A percentile compares a stretch with the other conserved stretches of the same genome.
These are phyloP conservation scores for Drosophila tsacasi DNA, from an alignment of 1,140 invertebrate genomes.

Conservation along the genomic window DNA sequence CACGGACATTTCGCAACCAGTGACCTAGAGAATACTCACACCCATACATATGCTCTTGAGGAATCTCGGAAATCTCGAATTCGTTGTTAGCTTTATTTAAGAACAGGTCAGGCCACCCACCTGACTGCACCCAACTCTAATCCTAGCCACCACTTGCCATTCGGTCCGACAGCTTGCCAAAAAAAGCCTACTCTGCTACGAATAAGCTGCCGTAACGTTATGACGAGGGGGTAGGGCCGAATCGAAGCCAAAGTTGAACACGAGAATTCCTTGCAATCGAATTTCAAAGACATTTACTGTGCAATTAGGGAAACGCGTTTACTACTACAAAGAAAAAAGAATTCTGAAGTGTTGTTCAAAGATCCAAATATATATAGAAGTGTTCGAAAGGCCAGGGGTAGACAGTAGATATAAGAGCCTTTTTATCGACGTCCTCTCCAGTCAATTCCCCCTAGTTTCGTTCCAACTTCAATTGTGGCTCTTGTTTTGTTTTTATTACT, in stretches of 20 bases:
- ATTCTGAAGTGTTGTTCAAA: conserved; percentile 77
- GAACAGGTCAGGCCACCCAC: conserved; percentile 19
- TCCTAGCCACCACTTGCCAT: conserved; percentile 47
- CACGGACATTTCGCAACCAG: conserved; percentile 74
- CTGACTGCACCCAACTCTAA: conserved; percentile 38
- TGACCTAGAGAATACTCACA: conserved; percentile 81
- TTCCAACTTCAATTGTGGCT: conserved; percentile 50
- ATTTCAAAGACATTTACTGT: conserved; percentile 71
- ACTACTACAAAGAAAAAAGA: conserved; percentile 39
- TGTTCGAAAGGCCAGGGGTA: conserved; percentile 23
- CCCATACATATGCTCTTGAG: conserved; percentile 65
- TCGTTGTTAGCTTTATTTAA: conserved; percentile 67
- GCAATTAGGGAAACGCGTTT: conserved; percentile 51
- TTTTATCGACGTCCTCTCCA: conserved; percentile 25
- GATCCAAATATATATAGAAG: conserved; percentile 45
- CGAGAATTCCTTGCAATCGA: conserved; percentile 64
- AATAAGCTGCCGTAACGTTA: conserved; percentile 33
- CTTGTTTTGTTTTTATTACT: conserved; percentile 51
- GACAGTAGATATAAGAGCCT: conserved; percentile 63
- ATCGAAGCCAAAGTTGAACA: conserved; percentile 73
- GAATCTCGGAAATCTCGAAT: conserved; percentile 73
- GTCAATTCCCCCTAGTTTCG: conserved; percentile 60
- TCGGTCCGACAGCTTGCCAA: conserved; percentile 63
- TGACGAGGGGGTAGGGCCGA: background rate
- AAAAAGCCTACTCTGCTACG: conserved; percentile 23